Conservation (phyloP, 2,797 vertebrate species). For the Psittacula derbiana region DNA sequence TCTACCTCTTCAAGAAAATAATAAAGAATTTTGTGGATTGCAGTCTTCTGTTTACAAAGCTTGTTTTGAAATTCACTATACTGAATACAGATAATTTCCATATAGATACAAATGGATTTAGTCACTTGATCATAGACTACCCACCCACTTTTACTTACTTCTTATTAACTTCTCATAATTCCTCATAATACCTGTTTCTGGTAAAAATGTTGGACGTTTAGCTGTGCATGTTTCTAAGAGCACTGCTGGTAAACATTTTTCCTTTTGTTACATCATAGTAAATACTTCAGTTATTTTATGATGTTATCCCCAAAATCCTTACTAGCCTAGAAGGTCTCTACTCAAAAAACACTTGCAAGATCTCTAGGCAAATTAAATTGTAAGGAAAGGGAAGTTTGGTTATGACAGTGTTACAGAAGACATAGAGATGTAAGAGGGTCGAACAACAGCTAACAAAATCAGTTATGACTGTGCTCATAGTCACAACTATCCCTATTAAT, state of each 20-base stretch:
- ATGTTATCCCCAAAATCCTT: background rate
- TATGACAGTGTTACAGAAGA: background rate
- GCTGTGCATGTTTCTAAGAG: background rate
- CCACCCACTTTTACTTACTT: background rate
- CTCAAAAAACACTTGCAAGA: background rate
- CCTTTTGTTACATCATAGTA: background rate
- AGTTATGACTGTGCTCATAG: background rate
- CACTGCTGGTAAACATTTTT: background rate
- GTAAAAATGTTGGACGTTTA: background rate
- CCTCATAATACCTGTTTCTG: background rate
- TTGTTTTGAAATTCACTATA: background rate
- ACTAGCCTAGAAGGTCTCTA: background rate
- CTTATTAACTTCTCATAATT: background rate
- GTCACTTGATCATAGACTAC: background rate
- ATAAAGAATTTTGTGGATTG: background rate
- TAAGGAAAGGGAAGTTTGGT: background rate
- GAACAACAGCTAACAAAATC: background rate
- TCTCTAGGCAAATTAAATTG: background rate
- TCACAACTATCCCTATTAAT: background rate
- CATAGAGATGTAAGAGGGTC: background rate
- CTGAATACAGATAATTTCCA: background rate
- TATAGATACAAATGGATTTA: background rate
- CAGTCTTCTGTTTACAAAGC: background rate
- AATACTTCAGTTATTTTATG: background rate
- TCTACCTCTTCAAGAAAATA: background rate